Base-by-base conservation (phyloP, 2,888 invertebrate genomes). In the Sphaerophoria taeniata region DNA sequence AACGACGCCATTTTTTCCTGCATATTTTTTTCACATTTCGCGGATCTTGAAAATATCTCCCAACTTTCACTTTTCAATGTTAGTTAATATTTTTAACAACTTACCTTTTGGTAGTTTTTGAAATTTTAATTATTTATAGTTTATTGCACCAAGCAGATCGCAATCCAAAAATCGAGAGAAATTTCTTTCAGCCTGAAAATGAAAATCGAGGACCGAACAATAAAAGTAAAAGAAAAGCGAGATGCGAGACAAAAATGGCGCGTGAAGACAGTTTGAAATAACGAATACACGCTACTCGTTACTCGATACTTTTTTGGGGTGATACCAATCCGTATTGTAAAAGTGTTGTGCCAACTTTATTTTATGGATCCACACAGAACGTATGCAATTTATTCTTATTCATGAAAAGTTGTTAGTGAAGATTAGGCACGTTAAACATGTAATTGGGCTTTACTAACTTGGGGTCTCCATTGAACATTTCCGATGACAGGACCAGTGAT, bases 1-100 rank as follows among this genome's bases (percentile, higher is more conserved):
- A 0, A 39, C n/a, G 85, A 77, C 85, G 85, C 85, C 85, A 85
- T 85, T 65, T 85, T 83, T 43, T 61, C 6, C n/a, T 12, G 33
- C 11, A 2, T 9, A 65, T 33, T 65, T 65, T 47, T 7, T 65
- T 36, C 65, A 5, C 14, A 14, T 51, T 51, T 49, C 11, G 1
- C 9, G 16, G 4, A 34, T 3, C 1, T 24, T 7, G 47, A 49
- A 49, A 16, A n/a, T 34, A 9, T 49, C 2, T 5, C 12, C 12
- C 43, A 39, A 39, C 6, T 9, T 39, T 39, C 6, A 9, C 39
- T 39, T 34, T 5, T 14, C 45, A 11, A 63, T 14, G 24, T 16
- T 2, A 65, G 7, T 33, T 36, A 6, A 11, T 65, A 1, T 6
- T 5, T 36, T 11, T 36, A 4, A n/a, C 14, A 53, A 5, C 24